Evolutionary conservation across 2,797 vertebrate genomes (phyloP), one percentile per base, ranked within the genome.

Genomic region (Uromys caudimaculatus): DNA sequence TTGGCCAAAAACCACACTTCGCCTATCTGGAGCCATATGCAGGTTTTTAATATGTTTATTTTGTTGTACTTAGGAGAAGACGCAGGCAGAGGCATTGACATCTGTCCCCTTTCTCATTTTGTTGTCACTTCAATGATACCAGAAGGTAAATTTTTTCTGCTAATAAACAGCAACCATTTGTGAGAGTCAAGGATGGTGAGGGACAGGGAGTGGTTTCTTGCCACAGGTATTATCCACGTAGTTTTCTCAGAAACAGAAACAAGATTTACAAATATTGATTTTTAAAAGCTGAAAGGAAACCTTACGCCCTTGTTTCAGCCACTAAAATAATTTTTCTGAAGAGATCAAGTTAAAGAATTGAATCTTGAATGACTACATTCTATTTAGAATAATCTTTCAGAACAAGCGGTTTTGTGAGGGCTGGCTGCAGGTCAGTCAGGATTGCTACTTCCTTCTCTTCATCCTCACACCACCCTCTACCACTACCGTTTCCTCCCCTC

Each of bases 201-300:
- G 97, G 94, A 96, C 97, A 62, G 94, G 94, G 93, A 86, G 81
- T 93, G 86, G 81, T 94, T 98, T 90, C 94, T 97, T 97, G 95
- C 87, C 32, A 9, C 95, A 97, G 78, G 86, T 97, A 92, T 98
- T 98, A 95, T 94, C 98, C 90, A 84, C 95, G 97, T 97, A 95
- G 97, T 98, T 98, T 98, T 97, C 97, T 95, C 97, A 97, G 98
- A 97, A 98, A 98, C 93, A 1, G 97, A 97, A 97, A 93, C 91
- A 92, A 97, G 94, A 97, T 97, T 98, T 98, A 97, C 92, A 98
- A 98, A 98, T 98, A 98, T 90, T 98, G 98, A 98, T 97, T 98
- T 52, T 97, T 95, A 97, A 97, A 98, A 89, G 89, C 97, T 98
- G 98, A 97, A 97, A 97, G 75, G 79, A 97, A 98, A 97, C 97